phyloP scores from a whole-genome alignment of 2,797 vertebrate species.

The Ispidina lecontei region DNA sequence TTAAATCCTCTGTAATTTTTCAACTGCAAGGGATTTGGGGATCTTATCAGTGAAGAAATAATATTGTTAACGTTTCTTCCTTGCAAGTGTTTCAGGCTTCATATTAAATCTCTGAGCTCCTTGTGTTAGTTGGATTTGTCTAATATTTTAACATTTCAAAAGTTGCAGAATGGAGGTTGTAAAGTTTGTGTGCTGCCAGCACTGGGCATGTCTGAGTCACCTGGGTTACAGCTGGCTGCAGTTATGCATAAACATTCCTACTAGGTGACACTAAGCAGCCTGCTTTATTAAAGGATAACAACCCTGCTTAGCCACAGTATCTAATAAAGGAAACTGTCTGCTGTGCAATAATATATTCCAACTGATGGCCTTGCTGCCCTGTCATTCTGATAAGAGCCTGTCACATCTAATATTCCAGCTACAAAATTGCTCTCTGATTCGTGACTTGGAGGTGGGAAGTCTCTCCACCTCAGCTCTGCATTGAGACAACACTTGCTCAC shows the following conservation, averaged over 20 bases:
- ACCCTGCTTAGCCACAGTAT: not conserved
- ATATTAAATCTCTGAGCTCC: not conserved
- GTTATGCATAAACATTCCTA: not conserved
- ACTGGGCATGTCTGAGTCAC: not conserved
- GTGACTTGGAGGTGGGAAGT: not conserved
- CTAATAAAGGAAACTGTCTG: not conserved
- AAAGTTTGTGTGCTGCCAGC: not conserved
- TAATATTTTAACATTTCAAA: not conserved
- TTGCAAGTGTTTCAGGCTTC: not conserved
- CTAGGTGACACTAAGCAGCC: not conserved
- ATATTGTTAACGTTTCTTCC: slow-evolving; percentile 28
- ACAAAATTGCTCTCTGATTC: not conserved
- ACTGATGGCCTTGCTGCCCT: not conserved
- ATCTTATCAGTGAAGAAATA: slow-evolving; percentile 55
- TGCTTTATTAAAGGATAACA: not conserved
- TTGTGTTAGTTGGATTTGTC: not conserved
- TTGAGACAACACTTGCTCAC: not conserved
- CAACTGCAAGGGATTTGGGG: slow-evolving; percentile 51
- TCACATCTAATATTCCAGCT: not conserved
- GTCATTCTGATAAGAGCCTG: not conserved
- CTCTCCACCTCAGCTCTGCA: not conserved
- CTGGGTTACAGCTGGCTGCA: not conserved
- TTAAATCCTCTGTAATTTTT: slow-evolving; percentile 66
- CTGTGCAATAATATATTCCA: not conserved
- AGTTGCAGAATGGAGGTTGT: not conserved